Evolutionary conservation across 2,888 invertebrate species (phyloP), one percentile per base, ranked within the genome.

Genomic region (Leptinotarsa juncta): DNA sequence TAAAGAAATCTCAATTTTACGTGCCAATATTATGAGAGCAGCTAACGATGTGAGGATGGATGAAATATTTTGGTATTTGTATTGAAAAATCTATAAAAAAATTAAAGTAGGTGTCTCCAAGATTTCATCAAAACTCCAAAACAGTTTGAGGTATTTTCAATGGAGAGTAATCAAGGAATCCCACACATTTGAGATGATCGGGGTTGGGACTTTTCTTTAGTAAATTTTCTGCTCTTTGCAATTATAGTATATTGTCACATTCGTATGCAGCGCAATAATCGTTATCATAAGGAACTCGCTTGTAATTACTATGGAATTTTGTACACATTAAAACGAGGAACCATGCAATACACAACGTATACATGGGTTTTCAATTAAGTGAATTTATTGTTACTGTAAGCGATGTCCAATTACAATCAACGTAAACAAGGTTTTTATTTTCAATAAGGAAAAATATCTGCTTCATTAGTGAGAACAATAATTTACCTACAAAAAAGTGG

Each of bases 391-490:
- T 57, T 57, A 57, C 23, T 57, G 57, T 0, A 23, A 57, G 23
- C 23, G 23, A 57, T 20, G 57, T 16, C 16, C 57, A 57, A 57
- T 57, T 57, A 57, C 57, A 57, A 16, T 23, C 57, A 57, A 23
- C 20, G 20, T 57, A 57, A 57, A 57, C 20, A 57, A 57, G 16
- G 57, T 57, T 57, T 57, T 57, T 57, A 23, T 57, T 23, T 26
- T 57, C 57, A 4, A 14, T 57, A 57, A 20, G 57, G 57, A 57
- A 57, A 55, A 57, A 57, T 57, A 57, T 57, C 26, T 3, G 18
- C 57, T 23, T 57, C 57, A 57, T 57, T 57, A 57, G 23, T 57
- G 23, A 57, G 15, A 10, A 23, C 57, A 14, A 57, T 57, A 15
- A 26, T 26, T 57, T 3, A 57, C 23, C 14, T 18, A 23, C 10